Conservation (phyloP, 2,888 invertebrate species). For the Hymenopus coronatus region DNA sequence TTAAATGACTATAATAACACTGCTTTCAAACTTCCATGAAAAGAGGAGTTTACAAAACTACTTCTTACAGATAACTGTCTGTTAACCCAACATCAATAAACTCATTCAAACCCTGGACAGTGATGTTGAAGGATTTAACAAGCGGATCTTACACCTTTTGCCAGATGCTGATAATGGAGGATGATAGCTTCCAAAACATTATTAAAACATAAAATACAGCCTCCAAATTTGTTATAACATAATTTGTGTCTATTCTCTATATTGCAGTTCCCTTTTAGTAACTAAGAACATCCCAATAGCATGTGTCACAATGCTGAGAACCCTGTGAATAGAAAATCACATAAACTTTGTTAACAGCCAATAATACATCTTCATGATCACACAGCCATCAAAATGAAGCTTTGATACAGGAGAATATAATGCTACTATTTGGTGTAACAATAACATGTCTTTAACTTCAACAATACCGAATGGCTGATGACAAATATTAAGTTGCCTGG, state of each 20-base stretch:
- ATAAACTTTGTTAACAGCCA: background rate
- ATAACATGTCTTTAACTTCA: background rate
- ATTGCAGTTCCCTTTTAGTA: background rate
- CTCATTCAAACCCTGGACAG: too few species aligned
- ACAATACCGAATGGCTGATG: background rate
- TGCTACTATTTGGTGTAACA: background rate
- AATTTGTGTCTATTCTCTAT: background rate
- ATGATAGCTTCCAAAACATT: background rate
- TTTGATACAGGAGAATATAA: background rate
- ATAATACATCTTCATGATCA: background rate
- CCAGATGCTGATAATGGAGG: background rate
- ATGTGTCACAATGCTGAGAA: background rate
- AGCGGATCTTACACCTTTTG: too few species aligned
- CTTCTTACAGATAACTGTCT: too few species aligned
- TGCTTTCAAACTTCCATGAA: too few species aligned
- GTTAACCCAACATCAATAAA: too few species aligned
- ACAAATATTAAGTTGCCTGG: background rate
- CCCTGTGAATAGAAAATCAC: background rate
- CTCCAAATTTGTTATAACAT: background rate
- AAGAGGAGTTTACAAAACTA: too few species aligned
- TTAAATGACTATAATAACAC: too few species aligned
- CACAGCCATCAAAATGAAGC: background rate
- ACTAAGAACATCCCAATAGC: background rate
- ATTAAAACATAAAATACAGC: background rate
- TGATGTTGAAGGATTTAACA: too few species aligned